phyloP scores from a whole-genome alignment of 2,888 invertebrate genomes.

The Platynereis dumerilii region DNA sequence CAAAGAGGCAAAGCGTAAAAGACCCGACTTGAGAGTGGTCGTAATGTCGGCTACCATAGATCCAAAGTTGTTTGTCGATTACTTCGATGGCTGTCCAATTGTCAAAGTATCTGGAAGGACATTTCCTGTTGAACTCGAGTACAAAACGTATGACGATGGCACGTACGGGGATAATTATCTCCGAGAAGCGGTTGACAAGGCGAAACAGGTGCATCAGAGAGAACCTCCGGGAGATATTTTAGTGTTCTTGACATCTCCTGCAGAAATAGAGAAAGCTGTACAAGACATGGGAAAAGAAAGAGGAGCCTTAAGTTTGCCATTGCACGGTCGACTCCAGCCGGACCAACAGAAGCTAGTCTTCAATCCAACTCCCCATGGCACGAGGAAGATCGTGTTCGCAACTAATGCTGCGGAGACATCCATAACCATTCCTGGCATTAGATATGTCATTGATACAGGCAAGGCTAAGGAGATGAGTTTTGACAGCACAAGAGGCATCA shows the following conservation, averaged over 20 bases:
- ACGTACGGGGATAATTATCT: conserved; percentile 39
- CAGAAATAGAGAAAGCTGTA: conserved; percentile 56
- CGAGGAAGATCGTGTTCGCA: conserved; percentile 61
- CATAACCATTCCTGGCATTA: conserved; percentile 62
- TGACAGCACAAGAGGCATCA: conserved; percentile 54
- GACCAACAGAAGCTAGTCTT: conserved; percentile 59
- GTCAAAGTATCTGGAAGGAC: conserved; percentile 56
- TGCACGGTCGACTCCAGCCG: conserved; percentile 55
- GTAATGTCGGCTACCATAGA: conserved; percentile 63
- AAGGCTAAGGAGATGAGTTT: conserved; percentile 58
- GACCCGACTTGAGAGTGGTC: conserved; percentile 56
- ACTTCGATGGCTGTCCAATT: conserved; percentile 51
- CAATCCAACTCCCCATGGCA: conserved; percentile 39
- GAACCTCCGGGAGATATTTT: conserved; percentile 58
- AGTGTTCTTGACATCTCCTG: conserved; percentile 61
- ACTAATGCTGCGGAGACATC: conserved; percentile 65
- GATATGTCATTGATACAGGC: conserved; percentile 63
- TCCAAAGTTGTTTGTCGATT: conserved; percentile 52
- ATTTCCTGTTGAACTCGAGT: conserved; percentile 59
- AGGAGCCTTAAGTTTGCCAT: conserved; percentile 38
- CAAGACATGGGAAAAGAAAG: conserved; percentile 26
- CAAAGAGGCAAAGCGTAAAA: conserved; percentile 44
- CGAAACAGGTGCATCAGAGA: conserved; percentile 47
- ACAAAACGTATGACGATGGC: conserved; percentile 31
- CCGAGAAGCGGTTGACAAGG: conserved; percentile 48